Evolutionary conservation across 2,113 vertebrate genomes (phyloP).

Genomic region (Muscicapa adusta): DNA sequence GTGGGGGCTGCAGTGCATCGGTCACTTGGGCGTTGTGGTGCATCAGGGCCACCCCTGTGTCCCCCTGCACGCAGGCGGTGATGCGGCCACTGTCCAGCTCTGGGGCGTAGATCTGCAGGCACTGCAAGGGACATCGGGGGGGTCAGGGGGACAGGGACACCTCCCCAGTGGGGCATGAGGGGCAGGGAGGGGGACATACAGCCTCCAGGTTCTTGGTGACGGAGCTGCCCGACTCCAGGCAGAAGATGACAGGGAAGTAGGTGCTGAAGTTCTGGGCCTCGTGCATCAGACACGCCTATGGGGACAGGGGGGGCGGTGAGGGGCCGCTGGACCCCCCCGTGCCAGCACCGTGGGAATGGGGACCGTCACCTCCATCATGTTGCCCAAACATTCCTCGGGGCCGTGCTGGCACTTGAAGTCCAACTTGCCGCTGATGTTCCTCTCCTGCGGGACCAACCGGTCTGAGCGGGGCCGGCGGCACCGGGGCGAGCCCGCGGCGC

Average conservation of each 20-base stretch:
- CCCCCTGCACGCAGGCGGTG: constrained; percentile 75
- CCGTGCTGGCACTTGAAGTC: constrained; percentile 88
- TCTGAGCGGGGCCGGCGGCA: background rate
- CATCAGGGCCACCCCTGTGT: constrained; percentile 81
- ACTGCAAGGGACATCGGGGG: constrained; percentile 58
- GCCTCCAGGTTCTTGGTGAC: constrained; percentile 67
- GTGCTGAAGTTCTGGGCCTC: background rate
- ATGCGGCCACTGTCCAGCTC: constrained; percentile 42
- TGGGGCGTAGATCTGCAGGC: constrained; percentile 67
- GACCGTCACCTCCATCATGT: constrained; percentile 86
- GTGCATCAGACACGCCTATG: constrained; percentile 83
- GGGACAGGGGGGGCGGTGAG: background rate
- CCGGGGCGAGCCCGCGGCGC: fast-evolving
- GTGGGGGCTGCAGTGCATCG: constrained; percentile 72
- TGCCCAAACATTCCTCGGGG: constrained; percentile 83
- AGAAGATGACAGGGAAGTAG: constrained; percentile 74
- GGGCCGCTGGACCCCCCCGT: fast-evolving
- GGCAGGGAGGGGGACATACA: constrained; percentile 51
- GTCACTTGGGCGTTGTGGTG: constrained; percentile 85
- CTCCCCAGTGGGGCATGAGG: fast-evolving
- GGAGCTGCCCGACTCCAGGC: constrained; percentile 79
- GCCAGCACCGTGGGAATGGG: fast-evolving
- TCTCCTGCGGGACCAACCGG: constrained; percentile 74
- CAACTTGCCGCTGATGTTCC: constrained; percentile 65
- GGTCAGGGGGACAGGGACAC: background rate